phyloP scores from a whole-genome alignment of 1,140 invertebrate species.

The Neodiprion virginianus region DNA sequence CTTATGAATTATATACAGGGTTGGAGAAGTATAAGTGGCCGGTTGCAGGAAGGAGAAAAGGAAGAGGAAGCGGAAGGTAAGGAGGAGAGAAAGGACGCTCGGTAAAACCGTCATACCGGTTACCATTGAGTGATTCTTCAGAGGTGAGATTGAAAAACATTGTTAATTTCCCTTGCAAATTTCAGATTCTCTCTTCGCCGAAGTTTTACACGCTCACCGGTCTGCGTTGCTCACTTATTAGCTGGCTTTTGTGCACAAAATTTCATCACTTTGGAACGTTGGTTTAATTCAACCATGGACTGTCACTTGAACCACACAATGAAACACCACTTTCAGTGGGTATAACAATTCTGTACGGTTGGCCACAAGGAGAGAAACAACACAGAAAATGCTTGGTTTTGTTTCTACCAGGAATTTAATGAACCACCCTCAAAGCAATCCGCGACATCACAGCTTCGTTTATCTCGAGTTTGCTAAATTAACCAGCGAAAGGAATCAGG shows the following conservation, averaged over 20 bases:
- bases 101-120: too few relatives aligned
- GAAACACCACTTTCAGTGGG: neutral
- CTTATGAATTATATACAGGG: slow-evolving; percentile 22
- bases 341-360: neutral
- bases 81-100: slow-evolving; percentile 29
- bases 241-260: too few relatives aligned
- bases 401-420: neutral
- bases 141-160: slow-evolving; percentile 38
- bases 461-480: neutral
- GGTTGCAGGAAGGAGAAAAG: neutral
- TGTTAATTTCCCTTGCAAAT: slow-evolving; percentile 51
- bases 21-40: neutral
- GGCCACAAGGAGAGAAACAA: neutral
- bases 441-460: neutral
- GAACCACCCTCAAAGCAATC: neutral
- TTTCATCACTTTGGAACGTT: too few relatives aligned
- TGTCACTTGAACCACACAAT: too few relatives aligned
- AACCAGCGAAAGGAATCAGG: neutral
- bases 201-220: too few relatives aligned
- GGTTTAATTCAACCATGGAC: too few relatives aligned
- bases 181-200: slow-evolving; percentile 31
- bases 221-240: too few relatives aligned
- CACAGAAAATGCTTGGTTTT: neutral
- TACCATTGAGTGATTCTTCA: too few relatives aligned
- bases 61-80: neutral